Percentiles rank a stretch among this genome's conserved stretches.
Conservation (phyloP, 2,113 vertebrate genomes). For the Pseudopodoces humilis region DNA sequence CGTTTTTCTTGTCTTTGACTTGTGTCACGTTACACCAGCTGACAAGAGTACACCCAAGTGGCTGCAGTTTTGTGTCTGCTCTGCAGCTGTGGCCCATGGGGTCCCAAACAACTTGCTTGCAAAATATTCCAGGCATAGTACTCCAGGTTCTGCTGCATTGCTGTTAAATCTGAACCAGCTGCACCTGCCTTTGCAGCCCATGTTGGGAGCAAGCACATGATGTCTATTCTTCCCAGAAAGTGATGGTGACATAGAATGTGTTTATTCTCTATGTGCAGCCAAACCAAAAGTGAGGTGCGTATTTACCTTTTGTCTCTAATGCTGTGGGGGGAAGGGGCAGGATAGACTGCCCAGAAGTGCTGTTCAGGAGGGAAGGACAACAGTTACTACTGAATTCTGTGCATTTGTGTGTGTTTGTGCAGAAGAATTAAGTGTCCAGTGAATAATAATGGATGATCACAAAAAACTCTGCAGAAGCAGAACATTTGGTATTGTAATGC, state of each 20-base stretch:
- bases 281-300: neutral
- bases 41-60: neutral
- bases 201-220: neutral
- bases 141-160: conserved; percentile 67
- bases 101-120: neutral
- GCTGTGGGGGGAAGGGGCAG: neutral
- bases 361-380: neutral
- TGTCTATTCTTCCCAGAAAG: neutral
- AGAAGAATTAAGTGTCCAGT: neutral
- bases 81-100: neutral
- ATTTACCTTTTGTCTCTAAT: neutral
- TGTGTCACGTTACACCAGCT: neutral
- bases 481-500: neutral
- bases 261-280: neutral
- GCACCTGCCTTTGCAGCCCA: neutral
- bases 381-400: neutral
- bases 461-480: neutral
- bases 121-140: neutral
- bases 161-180: conserved; percentile 43
- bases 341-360: neutral
- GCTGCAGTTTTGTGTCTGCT: neutral
- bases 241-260: neutral
- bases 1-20: neutral
- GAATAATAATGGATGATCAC: neutral
- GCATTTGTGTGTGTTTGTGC: neutral